Percentiles rank a stretch among this genome's conserved stretches.
Evolutionary conservation across 2,888 invertebrate genomes (phyloP).

Genomic region (Bombylius discolor): DNA sequence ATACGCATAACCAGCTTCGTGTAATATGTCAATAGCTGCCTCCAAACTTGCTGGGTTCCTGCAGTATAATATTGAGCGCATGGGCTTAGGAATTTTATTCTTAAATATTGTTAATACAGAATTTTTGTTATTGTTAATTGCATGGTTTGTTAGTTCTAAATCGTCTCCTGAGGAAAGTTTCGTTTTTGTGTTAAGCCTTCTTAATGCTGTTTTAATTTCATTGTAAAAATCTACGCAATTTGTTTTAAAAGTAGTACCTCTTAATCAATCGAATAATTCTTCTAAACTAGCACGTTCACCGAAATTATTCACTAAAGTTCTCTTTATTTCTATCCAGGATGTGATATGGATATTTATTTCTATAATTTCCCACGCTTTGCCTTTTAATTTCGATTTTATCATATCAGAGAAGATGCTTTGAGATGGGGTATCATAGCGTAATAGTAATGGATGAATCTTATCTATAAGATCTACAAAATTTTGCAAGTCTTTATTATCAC

Average conservation of each 20-base stretch:
- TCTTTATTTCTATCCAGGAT: background rate
- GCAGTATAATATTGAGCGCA: background rate
- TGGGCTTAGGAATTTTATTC: background rate
- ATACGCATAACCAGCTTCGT: background rate
- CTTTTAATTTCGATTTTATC: slow-evolving; percentile 7
- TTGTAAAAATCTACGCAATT: slow-evolving; percentile 5
- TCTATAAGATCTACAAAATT: background rate
- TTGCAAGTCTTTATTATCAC: background rate
- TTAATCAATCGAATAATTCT: slow-evolving; percentile 7
- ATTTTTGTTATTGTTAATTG: background rate
- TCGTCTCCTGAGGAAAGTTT: background rate
- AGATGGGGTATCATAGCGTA: background rate
- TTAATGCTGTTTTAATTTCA: background rate
- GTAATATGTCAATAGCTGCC: background rate
- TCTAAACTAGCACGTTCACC: slow-evolving; percentile 5
- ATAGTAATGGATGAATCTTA: background rate
- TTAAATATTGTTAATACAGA: background rate
- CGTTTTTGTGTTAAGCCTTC: background rate
- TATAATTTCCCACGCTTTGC: slow-evolving; percentile 3
- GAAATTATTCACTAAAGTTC: slow-evolving; percentile 6
- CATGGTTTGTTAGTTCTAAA: background rate
- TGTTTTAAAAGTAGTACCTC: slow-evolving; percentile 1
- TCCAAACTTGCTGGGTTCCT: background rate
- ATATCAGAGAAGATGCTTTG: slow-evolving; percentile 5
- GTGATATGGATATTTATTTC: slow-evolving; percentile 5